Conservation (phyloP, 2,797 vertebrate species). For the Takifugu ocellatus region DNA sequence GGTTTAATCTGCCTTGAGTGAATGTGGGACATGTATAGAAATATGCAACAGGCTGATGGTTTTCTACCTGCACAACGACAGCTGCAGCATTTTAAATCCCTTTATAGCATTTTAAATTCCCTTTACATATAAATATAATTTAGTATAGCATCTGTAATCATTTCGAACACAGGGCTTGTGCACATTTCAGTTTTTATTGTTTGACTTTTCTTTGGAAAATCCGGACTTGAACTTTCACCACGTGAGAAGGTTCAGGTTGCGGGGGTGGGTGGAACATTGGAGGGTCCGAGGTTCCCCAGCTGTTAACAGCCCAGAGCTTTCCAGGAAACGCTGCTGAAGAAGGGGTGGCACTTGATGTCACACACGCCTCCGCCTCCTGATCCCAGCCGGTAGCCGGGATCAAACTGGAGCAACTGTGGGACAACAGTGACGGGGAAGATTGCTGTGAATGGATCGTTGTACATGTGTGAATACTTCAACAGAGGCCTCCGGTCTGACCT, state of each 20-base stretch:
- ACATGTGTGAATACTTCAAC: background rate
- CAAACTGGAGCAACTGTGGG: conserved; percentile 87
- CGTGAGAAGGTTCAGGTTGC: background rate
- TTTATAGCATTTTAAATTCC: no score
- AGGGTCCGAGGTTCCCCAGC: background rate
- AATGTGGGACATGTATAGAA: background rate
- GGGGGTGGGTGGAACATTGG: no score
- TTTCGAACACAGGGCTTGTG: conserved; percentile 12
- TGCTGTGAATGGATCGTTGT: no score
- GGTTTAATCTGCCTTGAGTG: background rate
- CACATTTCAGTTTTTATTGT: conserved; percentile 22
- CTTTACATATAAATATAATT: no score
- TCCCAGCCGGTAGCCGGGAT: conserved; percentile 85
- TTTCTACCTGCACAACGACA: no score
- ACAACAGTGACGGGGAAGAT: background rate
- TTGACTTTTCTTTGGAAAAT: conserved; percentile 43
- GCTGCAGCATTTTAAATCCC: no score
- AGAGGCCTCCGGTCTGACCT: conserved; percentile 75
- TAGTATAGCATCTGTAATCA: no score
- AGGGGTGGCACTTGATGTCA: conserved; percentile 92
- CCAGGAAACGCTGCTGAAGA: conserved; percentile 88
- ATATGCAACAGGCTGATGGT: background rate
- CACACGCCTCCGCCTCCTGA: conserved; percentile 82
- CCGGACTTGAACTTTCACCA: conserved; percentile 5
- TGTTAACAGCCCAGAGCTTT: conserved; percentile 76